Evolutionary conservation across 2,888 invertebrate genomes (phyloP).

Genomic region (Amblyjoppa fuscipennis): DNA sequence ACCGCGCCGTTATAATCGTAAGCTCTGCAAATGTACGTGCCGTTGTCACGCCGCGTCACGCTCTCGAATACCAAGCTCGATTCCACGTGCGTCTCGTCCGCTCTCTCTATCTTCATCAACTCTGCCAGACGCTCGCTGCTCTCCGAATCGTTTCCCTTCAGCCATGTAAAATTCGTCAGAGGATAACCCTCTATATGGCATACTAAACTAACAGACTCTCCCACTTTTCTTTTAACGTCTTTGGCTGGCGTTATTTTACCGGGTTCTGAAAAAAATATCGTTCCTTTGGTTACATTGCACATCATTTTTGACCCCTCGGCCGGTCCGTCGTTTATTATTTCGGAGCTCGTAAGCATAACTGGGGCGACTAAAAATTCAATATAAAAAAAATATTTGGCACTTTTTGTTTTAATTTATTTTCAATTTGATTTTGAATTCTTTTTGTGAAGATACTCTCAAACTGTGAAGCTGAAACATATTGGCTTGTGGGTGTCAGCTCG

Average conservation of each 20-base stretch:
- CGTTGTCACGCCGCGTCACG: slow-evolving; percentile 90
- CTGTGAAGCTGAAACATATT: too few relatives aligned
- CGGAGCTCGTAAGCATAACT: too few relatives aligned
- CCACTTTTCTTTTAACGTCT: slow-evolving; percentile 86
- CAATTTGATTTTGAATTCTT: too few relatives aligned
- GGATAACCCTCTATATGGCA: slow-evolving; percentile 89
- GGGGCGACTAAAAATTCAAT: neutral
- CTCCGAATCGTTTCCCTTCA: slow-evolving; percentile 86
- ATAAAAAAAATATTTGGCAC: too few relatives aligned
- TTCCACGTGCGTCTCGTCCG: slow-evolving; percentile 88
- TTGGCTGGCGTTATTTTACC: slow-evolving; percentile 86
- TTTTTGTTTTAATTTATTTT: neutral
- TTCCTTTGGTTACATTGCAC: neutral
- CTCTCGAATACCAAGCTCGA: slow-evolving; percentile 87
- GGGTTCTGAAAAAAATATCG: slow-evolving; percentile 84
- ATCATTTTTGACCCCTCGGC: too few relatives aligned
- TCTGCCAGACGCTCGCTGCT: slow-evolving; percentile 82
- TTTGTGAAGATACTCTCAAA: too few relatives aligned
- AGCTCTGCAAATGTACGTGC: slow-evolving; percentile 87
- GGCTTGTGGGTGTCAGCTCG: too few relatives aligned
- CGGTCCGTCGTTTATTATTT: too few relatives aligned
- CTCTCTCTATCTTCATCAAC: slow-evolving; percentile 80
- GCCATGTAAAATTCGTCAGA: slow-evolving; percentile 87
- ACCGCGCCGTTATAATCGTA: slow-evolving; percentile 84
- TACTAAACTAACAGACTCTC: slow-evolving; percentile 86